Evolutionary conservation across 2,888 invertebrate genomes (phyloP).

Genomic region (Parascotia fuliginaria): DNA sequence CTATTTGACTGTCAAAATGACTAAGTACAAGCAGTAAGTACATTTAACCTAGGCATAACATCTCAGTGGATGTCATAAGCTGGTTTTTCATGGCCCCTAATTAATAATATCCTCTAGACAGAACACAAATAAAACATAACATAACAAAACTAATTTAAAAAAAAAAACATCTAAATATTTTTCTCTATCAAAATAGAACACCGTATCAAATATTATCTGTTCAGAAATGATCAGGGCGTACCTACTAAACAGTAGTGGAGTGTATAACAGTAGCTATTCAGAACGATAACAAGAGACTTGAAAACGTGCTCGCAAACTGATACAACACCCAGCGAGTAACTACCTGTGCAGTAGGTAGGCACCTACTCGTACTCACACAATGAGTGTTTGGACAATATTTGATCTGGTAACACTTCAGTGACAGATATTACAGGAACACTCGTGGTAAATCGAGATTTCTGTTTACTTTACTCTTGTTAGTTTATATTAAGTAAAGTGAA

Average conservation of each 20-base stretch:
- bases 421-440: conserved; percentile 30
- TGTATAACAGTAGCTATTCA: conserved; percentile 51
- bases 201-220: conserved; percentile 27
- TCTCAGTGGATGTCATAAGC: no score
- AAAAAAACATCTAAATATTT: no score
- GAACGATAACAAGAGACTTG: conserved; percentile 37
- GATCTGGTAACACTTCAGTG: conserved; percentile 44
- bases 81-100: no score
- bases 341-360: no score
- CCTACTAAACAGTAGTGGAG: conserved; percentile 41
- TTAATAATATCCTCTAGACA: conserved; percentile 25
- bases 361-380: conserved; percentile 52
- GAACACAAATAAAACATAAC: conserved; percentile 1
- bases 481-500: neutral
- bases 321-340: no score
- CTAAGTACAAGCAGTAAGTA: no score
- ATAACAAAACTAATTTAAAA: neutral
- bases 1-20: no score
- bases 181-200: conserved; percentile 13
- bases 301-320: conserved; percentile 23
- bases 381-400: conserved; percentile 60
- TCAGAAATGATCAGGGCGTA: conserved; percentile 9
- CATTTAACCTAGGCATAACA: no score
- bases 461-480: neutral
- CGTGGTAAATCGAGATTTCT: conserved; percentile 11